A percentile compares a stretch with the other conserved stretches of the same genome.
phyloP scores from a whole-genome alignment of 2,113 vertebrate genomes.

The Calyptommatus sinebrachiatus region DNA sequence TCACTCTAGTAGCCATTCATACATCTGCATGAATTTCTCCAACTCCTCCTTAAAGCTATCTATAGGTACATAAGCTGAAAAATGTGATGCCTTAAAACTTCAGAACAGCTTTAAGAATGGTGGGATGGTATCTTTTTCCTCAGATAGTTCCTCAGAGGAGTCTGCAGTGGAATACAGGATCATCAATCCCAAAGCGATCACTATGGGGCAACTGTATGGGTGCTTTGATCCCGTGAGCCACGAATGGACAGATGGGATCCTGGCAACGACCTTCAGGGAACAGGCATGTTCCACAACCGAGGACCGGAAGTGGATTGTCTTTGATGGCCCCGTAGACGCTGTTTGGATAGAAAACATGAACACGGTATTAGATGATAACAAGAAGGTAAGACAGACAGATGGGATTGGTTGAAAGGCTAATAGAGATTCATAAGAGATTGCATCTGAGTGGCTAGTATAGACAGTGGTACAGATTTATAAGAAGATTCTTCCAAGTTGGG shows the following conservation, averaged over 20 bases:
- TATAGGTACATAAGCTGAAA: no score
- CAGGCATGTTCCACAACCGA: slow-evolving; percentile 81
- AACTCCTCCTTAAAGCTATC: no score
- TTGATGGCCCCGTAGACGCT: slow-evolving; percentile 94
- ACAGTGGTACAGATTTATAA: no score
- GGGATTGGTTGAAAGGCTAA: neutral
- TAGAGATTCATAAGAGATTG: no score
- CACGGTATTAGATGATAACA: slow-evolving; percentile 93
- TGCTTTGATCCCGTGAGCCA: slow-evolving; percentile 88
- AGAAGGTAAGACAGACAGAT: slow-evolving; percentile 82
- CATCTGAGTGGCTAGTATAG: no score
- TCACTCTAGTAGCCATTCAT: no score
- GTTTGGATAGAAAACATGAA: slow-evolving; percentile 99
- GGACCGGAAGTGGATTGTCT: slow-evolving; percentile 89
- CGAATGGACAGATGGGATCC: slow-evolving; percentile 88
- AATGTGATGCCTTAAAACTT: no score
- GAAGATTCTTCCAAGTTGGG: no score
- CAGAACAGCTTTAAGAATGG: no score
- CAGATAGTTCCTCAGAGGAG: slow-evolving; percentile 82
- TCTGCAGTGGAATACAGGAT: slow-evolving; percentile 83
- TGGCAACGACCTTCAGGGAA: slow-evolving; percentile 84
- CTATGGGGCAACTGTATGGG: slow-evolving; percentile 91
- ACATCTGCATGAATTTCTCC: no score
- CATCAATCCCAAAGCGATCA: slow-evolving; percentile 91
- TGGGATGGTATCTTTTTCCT: slow-evolving; percentile 13